A percentile compares a stretch with the other conserved stretches of the same genome.
Conservation (phyloP, 2,797 vertebrate species). For the Lindbergichthys nudifrons region DNA sequence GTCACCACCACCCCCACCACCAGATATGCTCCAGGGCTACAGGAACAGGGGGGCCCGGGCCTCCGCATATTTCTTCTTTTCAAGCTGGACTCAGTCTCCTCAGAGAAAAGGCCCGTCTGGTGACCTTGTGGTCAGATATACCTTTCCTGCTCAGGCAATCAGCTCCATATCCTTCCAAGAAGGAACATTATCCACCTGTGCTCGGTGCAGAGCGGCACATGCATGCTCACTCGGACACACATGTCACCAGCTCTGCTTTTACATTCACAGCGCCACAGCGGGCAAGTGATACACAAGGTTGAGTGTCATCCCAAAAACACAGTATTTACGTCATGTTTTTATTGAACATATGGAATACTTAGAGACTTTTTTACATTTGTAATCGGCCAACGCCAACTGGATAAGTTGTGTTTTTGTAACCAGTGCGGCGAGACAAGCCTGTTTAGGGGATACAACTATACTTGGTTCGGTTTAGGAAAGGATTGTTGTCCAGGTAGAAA, state of each 20-base stretch:
- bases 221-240: slow-evolving; percentile 2
- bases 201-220: slow-evolving; percentile 23
- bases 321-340: not conserved
- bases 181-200: slow-evolving; percentile 54
- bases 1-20: slow-evolving; percentile 62
- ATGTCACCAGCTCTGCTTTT: not conserved
- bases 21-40: slow-evolving; percentile 66
- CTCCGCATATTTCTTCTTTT: slow-evolving; percentile 57
- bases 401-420: not conserved
- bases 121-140: slow-evolving; percentile 68
- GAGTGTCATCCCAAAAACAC: too few relatives aligned
- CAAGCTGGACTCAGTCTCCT: slow-evolving; percentile 38
- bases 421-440: too few relatives aligned
- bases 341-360: not conserved
- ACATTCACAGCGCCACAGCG: not conserved
- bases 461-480: too few relatives aligned
- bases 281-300: not conserved
- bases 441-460: too few relatives aligned
- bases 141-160: slow-evolving; percentile 47
- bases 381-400: not conserved
- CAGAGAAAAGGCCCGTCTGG: slow-evolving; percentile 48
- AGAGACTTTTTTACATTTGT: not conserved
- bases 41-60: slow-evolving; percentile 33
- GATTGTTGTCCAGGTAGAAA: too few relatives aligned
- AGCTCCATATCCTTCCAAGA: slow-evolving; percentile 20